Evolutionary conservation across 1,140 invertebrate species (phyloP).

Genomic region (Drosophila prosaltans): DNA sequence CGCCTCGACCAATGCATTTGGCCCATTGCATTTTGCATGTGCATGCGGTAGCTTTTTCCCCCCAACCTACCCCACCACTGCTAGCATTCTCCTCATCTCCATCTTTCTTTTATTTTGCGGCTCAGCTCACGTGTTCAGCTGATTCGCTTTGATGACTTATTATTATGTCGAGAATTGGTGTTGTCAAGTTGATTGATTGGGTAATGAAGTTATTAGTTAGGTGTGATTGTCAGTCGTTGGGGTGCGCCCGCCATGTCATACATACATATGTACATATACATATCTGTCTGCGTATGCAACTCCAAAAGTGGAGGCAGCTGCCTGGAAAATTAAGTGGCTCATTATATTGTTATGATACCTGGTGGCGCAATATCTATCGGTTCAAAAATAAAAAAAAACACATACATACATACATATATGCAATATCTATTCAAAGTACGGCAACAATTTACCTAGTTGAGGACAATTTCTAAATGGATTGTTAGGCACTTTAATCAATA

Average conservation of each 20-base stretch:
- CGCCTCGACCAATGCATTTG: neutral
- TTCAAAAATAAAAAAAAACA: too few relatives aligned
- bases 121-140: slow-evolving; percentile 34
- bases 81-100: too few relatives aligned
- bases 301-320: slow-evolving; percentile 37
- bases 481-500: too few relatives aligned
- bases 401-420: slow-evolving; percentile 3
- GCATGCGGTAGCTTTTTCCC: slow-evolving; percentile 46
- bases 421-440: too few relatives aligned
- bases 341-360: slow-evolving; percentile 63
- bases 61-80: too few relatives aligned
- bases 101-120: neutral
- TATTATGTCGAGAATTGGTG: slow-evolving; percentile 61
- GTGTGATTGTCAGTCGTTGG: slow-evolving; percentile 58
- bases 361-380: neutral
- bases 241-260: slow-evolving; percentile 6
- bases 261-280: too few relatives aligned
- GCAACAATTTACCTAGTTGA: too few relatives aligned
- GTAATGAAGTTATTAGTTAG: slow-evolving; percentile 74
- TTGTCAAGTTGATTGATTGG: slow-evolving; percentile 71
- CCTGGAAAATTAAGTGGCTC: slow-evolving; percentile 65
- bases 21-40: slow-evolving; percentile 39
- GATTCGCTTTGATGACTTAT: slow-evolving; percentile 55
- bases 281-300: slow-evolving; percentile 23
- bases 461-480: too few relatives aligned